These are phyloP conservation scores for Apodemus sylvaticus DNA, from an alignment of 2,113 vertebrate species.

Conservation along the genomic window DNA sequence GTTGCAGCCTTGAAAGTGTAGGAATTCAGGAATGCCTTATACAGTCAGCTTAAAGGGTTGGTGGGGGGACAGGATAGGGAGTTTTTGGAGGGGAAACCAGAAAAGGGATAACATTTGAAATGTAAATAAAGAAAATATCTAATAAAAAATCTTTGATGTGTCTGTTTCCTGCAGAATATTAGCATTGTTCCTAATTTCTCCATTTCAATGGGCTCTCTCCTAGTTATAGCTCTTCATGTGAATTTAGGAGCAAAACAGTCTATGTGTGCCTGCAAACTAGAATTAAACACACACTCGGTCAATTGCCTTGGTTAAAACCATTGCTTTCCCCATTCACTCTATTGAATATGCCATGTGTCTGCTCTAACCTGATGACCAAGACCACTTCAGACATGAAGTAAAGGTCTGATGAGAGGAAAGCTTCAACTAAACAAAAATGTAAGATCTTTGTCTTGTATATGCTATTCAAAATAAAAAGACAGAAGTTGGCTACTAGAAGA, in stretches of 20 bases:
- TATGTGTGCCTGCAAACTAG: background rate
- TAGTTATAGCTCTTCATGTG: constrained; percentile 50
- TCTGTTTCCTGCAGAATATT: background rate
- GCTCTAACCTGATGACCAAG: constrained; percentile 68
- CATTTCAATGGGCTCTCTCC: background rate
- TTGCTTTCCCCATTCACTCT: constrained; percentile 55
- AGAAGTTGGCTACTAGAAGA: constrained; percentile 8
- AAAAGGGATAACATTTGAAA: no score
- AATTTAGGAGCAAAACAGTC: constrained; percentile 50
- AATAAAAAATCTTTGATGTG: background rate
- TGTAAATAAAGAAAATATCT: no score
- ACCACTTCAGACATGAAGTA: constrained; percentile 38
- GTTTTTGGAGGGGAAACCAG: no score
- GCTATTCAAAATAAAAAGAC: constrained; percentile 40
- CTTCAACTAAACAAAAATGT: constrained; percentile 46
- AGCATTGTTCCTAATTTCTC: background rate
- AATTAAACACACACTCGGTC: background rate
- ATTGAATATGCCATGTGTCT: constrained; percentile 55
- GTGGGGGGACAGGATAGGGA: no score
- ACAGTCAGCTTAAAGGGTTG: background rate
- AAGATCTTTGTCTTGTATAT: constrained; percentile 38
- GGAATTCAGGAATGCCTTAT: background rate
- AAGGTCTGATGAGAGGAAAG: constrained; percentile 45
- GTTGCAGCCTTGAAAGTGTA: background rate
- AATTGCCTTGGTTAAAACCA: background rate